Evolutionary conservation across 2,797 vertebrate species (phyloP), one percentile per base, ranked within the genome.

Genomic region (Anolis apletophallus): DNA sequence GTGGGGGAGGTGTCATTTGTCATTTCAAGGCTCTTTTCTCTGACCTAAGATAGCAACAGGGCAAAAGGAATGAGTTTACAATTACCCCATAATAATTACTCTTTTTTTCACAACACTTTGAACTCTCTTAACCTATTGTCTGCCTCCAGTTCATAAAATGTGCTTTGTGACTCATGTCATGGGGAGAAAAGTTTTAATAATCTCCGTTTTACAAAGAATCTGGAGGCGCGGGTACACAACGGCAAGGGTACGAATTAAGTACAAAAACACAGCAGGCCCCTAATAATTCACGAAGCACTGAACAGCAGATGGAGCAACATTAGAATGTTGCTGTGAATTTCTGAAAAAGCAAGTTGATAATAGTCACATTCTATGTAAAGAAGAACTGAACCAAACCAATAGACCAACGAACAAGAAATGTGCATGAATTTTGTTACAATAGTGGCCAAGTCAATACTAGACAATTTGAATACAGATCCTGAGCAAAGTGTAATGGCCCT

Each of bases 221-320:
- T n/a, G 77, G 84, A 75, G 87, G 81, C 7, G 17, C 6, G 46
- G 50, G 86, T 36, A 85, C 87, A 92, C 92, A 93, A 87, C 5
- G 78, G 88, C 75, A 92, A 87, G 72, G 61, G 75, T 16, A 81
- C 9, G 55, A 72, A 80, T 3, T 2, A 32, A 8, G 9, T 12
- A 89, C 85, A 91, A 81, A 90, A 40, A 19, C 85, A 86, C 50
- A 81, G 34, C 64, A 87, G 26, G 46, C 26, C 34, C 83, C 78
- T 72, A 2, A 26, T 14, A 80, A 74, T 84, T 83, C 67, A 79
- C 73, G 68, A 93, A 93, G 83, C 36, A 68, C n/a, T 52, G 16
- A 71, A 76, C 81, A 75, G 32, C 52, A 29, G 83, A 75, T 87
- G 59, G 7, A 26, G 59, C 21, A 61, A 83, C 74, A 79, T 21